Evolutionary conservation across 2,888 invertebrate genomes (phyloP).

Genomic region (Galerucella nymphaeae): DNA sequence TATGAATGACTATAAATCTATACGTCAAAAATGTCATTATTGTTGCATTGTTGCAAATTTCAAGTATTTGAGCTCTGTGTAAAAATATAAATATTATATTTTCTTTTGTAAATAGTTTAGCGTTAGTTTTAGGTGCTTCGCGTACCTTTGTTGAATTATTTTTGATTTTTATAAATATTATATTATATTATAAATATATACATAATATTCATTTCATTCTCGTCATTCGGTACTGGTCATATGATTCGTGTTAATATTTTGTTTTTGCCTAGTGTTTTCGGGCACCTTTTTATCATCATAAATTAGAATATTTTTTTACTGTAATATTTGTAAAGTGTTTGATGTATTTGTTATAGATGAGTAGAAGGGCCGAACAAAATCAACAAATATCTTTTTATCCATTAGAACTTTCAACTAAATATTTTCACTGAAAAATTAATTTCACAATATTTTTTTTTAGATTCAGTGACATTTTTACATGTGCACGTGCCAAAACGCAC

Average conservation of each 20-base stretch:
- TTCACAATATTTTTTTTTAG: too few species aligned
- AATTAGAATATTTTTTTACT: conserved; percentile 58
- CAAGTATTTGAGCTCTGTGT: conserved; percentile 20
- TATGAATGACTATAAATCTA: too few species aligned
- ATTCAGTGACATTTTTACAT: too few species aligned
- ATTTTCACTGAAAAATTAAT: too few species aligned
- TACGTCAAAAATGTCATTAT: too few species aligned
- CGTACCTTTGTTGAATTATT: conserved; percentile 61
- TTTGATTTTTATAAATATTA: conserved; percentile 58
- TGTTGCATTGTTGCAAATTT: too few species aligned
- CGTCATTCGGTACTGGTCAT: conserved; percentile 65
- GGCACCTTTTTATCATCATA: conserved; percentile 54
- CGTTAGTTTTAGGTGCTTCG: conserved; percentile 61
- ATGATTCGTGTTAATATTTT: conserved; percentile 50
- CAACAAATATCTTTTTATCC: conserved; percentile 5
- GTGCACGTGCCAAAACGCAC: too few species aligned
- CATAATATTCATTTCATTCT: conserved; percentile 56
- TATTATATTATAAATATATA: conserved; percentile 19
- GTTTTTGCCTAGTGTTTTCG: conserved; percentile 34
- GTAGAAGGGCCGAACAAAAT: conserved; percentile 10
- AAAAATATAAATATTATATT: conserved; percentile 18
- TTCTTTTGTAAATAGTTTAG: conserved; percentile 47
- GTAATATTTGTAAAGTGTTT: conserved; percentile 57
- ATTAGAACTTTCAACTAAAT: not conserved
- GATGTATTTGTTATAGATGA: conserved; percentile 50